Base-by-base conservation (phyloP, 2,113 vertebrate genomes). In the Alces alces region DNA sequence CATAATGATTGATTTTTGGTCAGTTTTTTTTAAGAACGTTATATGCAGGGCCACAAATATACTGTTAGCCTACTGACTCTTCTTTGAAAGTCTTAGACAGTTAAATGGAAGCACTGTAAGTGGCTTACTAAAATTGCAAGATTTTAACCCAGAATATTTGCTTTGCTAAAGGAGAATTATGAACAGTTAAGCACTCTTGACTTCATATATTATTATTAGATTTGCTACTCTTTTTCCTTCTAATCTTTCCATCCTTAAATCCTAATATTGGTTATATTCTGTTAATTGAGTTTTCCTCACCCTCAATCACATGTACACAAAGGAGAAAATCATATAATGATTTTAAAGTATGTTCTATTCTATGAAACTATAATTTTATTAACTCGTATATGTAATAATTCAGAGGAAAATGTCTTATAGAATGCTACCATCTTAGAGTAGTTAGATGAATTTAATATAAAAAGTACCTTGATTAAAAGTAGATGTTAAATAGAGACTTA, bases 141-240 rank as follows among this genome's bases (percentile, higher is more conserved):
- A 78, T 16, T 93, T 96, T 98, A 55, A 13, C 3, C 11, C 4
- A 33, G 6, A 64, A 33, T 82, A 84, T 95, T 97, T 97, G 10
- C 36, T 92, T 97, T 94, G 15, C 8, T 79, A 93, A 92, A 55
- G 54, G 84, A 43, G 83, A 80, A 7, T 96, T 95, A 4, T 60
- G 5, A 52, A 28, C 88, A 96, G 61, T 96, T 96, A 85, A 80
- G 96, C 2, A 89, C 13, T 94, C 16, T 70, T 95, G 14, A 9
- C 97, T 57, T 97, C 89, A 83, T 28, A 1, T 3, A 12, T 96
- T 96, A 95, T 97, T 70, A 90, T 60, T 92, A 39, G 6, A 61
- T n/a, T 93, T 55, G 3, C 43, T 84, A n/a, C 15, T 45, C 17
- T 89, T 89, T 96, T n/a, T 83, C 43, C 25, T 78, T 76, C 6